A percentile compares a stretch with the other conserved stretches of the same genome.
phyloP scores from a whole-genome alignment of 64 coral and sea anemone genomes.

The Anthopleura sola region DNA sequence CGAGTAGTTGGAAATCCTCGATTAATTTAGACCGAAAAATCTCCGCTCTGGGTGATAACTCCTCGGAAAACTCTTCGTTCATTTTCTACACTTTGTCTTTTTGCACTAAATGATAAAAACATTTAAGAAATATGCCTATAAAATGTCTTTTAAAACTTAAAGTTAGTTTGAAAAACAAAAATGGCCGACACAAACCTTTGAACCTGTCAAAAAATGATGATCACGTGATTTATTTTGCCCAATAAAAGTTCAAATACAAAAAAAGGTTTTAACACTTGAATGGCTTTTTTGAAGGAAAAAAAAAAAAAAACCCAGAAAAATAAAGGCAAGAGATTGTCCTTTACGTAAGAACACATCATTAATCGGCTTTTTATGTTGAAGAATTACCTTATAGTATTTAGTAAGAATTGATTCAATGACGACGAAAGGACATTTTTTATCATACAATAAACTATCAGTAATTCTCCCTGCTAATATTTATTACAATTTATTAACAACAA shows the following conservation, averaged over 20 bases:
- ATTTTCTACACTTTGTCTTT: constrained; percentile 20
- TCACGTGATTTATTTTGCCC: background rate
- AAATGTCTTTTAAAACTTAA: background rate
- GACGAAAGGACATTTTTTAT: too few relatives aligned
- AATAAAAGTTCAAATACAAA: background rate
- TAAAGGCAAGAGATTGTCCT: too few relatives aligned
- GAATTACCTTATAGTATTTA: too few relatives aligned
- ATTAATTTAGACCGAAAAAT: constrained; percentile 98
- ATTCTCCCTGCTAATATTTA: too few relatives aligned
- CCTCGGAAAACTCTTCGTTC: constrained; percentile 71
- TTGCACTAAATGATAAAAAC: background rate
- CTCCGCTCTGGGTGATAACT: constrained; percentile 90
- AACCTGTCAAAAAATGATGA: background rate
- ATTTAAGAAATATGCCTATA: background rate
- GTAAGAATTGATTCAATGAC: too few relatives aligned
- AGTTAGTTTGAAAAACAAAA: background rate
- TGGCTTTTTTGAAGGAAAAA: too few relatives aligned
- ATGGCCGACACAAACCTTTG: constrained; percentile 22
- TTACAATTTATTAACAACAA: too few relatives aligned
- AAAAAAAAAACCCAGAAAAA: too few relatives aligned
- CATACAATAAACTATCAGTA: too few relatives aligned
- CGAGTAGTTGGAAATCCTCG: constrained; percentile 96
- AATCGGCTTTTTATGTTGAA: too few relatives aligned
- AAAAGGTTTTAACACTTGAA: too few relatives aligned
- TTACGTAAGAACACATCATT: too few relatives aligned